A percentile compares a stretch with the other conserved stretches of the same genome.
Evolutionary conservation across 1,140 invertebrate genomes (phyloP).

Genomic region (Metaphire vulgaris): DNA sequence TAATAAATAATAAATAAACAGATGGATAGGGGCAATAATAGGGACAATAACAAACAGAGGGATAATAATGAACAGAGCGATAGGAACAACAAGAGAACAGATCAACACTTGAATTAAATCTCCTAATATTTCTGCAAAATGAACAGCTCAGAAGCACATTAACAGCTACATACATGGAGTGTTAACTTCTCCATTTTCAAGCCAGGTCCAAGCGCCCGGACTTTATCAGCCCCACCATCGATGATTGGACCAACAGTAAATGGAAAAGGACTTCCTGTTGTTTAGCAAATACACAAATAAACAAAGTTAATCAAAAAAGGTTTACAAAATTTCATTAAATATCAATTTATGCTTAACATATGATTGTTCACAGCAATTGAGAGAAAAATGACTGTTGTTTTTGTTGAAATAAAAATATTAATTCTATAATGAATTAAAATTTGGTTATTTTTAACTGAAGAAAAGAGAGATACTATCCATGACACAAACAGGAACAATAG

Average conservation of each 20-base stretch:
- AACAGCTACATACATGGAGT: slow-evolving; percentile 58
- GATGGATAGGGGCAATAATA: no score
- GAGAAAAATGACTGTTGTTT: slow-evolving; percentile 1
- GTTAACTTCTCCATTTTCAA: slow-evolving; percentile 75
- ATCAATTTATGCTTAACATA: not conserved
- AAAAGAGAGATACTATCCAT: no score
- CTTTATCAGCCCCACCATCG: slow-evolving; percentile 66
- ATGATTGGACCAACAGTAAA: slow-evolving; percentile 67
- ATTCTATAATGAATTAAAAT: not conserved
- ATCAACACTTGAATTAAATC: no score
- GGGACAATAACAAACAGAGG: no score
- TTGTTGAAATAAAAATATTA: not conserved
- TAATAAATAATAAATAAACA: no score
- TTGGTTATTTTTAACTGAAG: not conserved
- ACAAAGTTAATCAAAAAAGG: not conserved
- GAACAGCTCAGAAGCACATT: no score
- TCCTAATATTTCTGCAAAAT: no score
- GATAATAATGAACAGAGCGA: no score
- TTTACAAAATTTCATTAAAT: not conserved
- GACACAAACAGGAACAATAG: no score
- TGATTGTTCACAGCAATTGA: not conserved
- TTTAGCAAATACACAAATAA: not conserved
- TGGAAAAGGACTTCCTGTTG: slow-evolving; percentile 57
- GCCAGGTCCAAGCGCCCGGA: slow-evolving; percentile 81
- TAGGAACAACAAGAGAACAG: no score